Percentiles rank a stretch among this genome's conserved stretches.
Conservation (phyloP, 2,797 vertebrate species). For the Sebastes taczanowskii region DNA sequence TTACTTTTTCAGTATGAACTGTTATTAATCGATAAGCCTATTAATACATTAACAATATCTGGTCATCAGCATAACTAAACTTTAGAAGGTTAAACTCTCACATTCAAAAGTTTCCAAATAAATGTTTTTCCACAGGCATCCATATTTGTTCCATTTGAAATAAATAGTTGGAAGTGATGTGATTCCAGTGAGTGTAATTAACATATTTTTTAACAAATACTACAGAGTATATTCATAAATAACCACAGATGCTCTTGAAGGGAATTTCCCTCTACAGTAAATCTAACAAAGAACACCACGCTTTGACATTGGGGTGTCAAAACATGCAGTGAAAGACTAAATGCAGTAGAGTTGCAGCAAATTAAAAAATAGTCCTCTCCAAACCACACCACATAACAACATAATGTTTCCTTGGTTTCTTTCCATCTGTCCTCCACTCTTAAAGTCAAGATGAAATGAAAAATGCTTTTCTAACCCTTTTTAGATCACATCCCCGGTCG, state of each 20-base stretch:
- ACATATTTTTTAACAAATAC: not conserved
- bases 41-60: not conserved
- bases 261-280: not conserved
- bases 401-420: not conserved
- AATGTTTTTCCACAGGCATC: not conserved
- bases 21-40: not conserved
- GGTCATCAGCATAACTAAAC: not conserved
- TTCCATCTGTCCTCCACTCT: not conserved
- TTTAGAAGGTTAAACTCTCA: not conserved
- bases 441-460: too few relatives aligned
- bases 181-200: not conserved
- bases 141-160: not conserved
- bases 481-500: too few relatives aligned
- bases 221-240: not conserved
- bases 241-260: not conserved
- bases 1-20: not conserved
- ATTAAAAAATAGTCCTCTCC: not conserved
- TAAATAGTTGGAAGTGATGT: fast-evolving
- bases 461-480: too few relatives aligned
- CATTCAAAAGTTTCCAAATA: not conserved
- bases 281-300: not conserved
- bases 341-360: not conserved
- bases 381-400: not conserved
- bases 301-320: not conserved
- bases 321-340: not conserved